These are phyloP conservation scores for Mionectes macconnelli DNA, from an alignment of 2,113 vertebrate species.

Conservation along the genomic window DNA sequence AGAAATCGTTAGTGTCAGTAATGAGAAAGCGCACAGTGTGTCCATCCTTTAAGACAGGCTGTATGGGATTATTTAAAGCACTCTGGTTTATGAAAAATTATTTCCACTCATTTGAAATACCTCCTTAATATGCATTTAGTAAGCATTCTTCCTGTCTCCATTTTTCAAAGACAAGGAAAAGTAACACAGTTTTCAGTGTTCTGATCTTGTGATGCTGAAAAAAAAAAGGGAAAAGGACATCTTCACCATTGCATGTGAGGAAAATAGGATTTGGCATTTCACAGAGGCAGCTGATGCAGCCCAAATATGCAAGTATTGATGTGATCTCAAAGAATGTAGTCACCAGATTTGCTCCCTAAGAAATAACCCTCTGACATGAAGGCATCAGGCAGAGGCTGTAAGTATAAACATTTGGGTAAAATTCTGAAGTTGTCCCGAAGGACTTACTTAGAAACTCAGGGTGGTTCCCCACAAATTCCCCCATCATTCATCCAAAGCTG, in stretches of 20 bases:
- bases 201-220: background rate
- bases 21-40: background rate
- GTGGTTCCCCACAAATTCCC: background rate
- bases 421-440: background rate
- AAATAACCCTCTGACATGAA: background rate
- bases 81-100: background rate
- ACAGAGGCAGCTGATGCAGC: background rate
- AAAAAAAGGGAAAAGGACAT: background rate
- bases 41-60: background rate
- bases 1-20: background rate
- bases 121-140: background rate
- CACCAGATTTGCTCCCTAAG: background rate
- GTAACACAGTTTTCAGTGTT: background rate
- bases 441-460: background rate
- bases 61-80: background rate
- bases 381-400: background rate
- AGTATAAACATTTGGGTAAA: background rate
- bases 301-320: background rate
- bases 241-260: accelerated
- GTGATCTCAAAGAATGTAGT: background rate
- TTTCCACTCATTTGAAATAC: background rate
- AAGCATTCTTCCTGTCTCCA: background rate
- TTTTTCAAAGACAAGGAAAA: background rate
- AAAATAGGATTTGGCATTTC: background rate
- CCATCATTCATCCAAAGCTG: background rate